Evolutionary conservation across 2,888 invertebrate genomes (phyloP).

Genomic region (Belgica antarctica): DNA sequence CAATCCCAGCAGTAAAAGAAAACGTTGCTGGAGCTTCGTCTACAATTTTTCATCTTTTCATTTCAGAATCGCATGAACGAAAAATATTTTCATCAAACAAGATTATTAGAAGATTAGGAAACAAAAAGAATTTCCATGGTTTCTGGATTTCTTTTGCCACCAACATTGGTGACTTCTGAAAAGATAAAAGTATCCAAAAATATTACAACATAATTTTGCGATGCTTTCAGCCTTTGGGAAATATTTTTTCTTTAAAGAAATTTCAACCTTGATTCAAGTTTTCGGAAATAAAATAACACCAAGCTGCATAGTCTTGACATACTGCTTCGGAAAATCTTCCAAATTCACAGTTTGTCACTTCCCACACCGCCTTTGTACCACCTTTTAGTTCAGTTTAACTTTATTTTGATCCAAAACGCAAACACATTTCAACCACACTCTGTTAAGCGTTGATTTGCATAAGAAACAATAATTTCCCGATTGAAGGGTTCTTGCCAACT

Average conservation of each 20-base stretch:
- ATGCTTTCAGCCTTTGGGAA: no score
- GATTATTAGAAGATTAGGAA: conserved; percentile 22
- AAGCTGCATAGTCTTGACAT: no score
- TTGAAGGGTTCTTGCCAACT: conserved; percentile 37
- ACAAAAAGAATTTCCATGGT: conserved; percentile 6
- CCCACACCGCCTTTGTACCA: no score
- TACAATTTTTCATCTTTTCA: neutral
- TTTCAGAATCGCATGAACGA: neutral
- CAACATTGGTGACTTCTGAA: no score
- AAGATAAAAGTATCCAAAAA: no score
- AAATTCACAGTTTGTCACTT: no score
- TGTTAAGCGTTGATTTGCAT: conserved; percentile 38
- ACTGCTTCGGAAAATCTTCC: no score
- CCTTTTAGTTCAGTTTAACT: no score
- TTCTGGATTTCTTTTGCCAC: neutral
- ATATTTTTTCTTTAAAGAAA: no score
- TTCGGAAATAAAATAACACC: no score
- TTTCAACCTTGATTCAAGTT: no score
- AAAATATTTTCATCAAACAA: conserved; percentile 19
- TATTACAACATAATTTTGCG: no score
- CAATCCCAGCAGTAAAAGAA: conserved; percentile 10
- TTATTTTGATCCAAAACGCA: neutral
- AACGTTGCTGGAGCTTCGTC: neutral
- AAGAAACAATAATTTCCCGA: conserved; percentile 32
- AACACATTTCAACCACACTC: neutral